Conservation (phyloP, 2,797 vertebrate genomes). For the Lagorchestes hirsutus region DNA sequence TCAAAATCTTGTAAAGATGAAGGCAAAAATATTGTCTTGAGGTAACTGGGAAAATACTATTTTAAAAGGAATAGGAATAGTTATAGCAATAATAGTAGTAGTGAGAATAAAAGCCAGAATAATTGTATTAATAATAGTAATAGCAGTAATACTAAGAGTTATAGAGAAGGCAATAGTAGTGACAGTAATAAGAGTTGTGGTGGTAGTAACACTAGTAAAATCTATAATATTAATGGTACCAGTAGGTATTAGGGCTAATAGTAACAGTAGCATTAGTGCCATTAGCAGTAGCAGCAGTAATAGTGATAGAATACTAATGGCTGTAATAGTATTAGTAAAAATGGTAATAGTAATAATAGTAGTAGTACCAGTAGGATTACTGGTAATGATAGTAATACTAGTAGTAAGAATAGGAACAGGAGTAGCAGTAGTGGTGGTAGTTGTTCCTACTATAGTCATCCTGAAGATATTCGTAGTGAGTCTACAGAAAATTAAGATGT, state of each 20-base stretch:
- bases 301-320: background rate
- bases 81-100: too few species aligned
- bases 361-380: background rate
- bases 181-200: background rate
- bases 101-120: background rate
- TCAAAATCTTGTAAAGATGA: background rate
- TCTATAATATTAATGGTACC: background rate
- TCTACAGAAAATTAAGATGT: background rate
- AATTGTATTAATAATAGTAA: background rate
- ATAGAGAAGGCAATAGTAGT: background rate
- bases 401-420: background rate
- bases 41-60: background rate
- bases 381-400: background rate
- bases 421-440: background rate
- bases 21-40: background rate
- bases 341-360: background rate
- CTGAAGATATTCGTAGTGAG: background rate
- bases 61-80: background rate
- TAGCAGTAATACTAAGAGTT: too few species aligned
- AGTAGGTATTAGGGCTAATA: background rate
- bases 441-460: background rate
- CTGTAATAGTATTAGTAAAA: background rate
- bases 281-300: background rate
- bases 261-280: background rate
- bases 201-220: background rate